phyloP scores from a whole-genome alignment of 2,888 invertebrate genomes.

The Capitulum mitella region DNA sequence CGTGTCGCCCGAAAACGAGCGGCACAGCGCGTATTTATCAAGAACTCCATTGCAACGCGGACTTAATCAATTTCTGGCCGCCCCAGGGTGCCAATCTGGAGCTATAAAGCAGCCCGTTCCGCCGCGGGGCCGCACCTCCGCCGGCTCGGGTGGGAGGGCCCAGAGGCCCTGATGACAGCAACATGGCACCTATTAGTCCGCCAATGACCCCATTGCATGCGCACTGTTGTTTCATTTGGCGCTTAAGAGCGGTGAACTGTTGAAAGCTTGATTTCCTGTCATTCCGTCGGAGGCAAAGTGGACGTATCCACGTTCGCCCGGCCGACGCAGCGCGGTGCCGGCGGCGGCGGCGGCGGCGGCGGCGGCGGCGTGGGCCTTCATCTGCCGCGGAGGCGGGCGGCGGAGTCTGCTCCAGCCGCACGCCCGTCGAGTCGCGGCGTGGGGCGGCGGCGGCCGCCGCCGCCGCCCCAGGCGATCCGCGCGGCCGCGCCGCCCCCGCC shows the following conservation, averaged over 20 bases:
- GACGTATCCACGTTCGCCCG: not conserved
- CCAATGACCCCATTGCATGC: not conserved
- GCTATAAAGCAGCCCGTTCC: not conserved
- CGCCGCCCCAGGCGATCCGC: too few relatives aligned
- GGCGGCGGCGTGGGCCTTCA: not conserved
- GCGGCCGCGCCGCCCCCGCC: too few relatives aligned
- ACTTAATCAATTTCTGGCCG: not conserved
- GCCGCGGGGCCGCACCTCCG: not conserved
- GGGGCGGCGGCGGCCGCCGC: too few relatives aligned
- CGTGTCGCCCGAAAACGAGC: not conserved
- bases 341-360: not conserved
- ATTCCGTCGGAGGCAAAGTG: not conserved
- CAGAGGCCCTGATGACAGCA: not conserved
- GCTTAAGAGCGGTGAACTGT: not conserved
- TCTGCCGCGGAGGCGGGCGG: too few relatives aligned
- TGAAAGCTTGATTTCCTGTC: not conserved
- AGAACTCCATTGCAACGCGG: not conserved
- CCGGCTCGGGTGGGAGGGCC: not conserved
- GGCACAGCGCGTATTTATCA: not conserved
- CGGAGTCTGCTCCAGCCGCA: too few relatives aligned
- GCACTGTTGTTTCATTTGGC: not conserved
- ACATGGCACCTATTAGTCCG: not conserved
- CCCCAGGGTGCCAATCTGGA: constrained; percentile 17
- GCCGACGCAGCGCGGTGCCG: too few relatives aligned
- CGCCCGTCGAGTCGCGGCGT: too few relatives aligned